Evolutionary conservation across 2,113 vertebrate species (phyloP), one percentile per base, ranked within the genome.

Genomic region (Lamprotornis superbus): DNA sequence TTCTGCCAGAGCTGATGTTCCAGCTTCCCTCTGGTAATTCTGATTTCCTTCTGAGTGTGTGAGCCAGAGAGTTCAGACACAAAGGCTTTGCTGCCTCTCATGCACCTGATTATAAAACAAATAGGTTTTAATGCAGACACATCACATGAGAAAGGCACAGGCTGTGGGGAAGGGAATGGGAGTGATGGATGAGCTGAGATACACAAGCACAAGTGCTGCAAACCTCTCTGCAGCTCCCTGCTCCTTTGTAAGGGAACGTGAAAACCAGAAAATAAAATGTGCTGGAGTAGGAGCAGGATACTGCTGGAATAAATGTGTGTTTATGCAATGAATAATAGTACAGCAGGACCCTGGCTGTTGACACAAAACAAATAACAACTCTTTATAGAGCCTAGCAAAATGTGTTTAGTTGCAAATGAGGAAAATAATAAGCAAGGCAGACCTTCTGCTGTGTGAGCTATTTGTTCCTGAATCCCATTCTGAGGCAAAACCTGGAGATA

Each of bases 371-470:
- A 90, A 81, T 81, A 88, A 64, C 60, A 83, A 19, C 63, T 53
- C 60, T 75, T 88, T 47, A 80, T 42, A 69, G 65, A 90, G 53
- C 59, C 65, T 81, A 52, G 56, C 33, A 46, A 92, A 86, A 71
- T 35, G 80, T 64, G 70, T 71, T 95, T 57, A 89, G 79, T 40
- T 56, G 47, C 37, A 95, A 83, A 95, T 76, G 77, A 85, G 76
- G 89, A 85, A 93, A 94, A 93, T 87, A 94, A 88, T 73, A 95
- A 96, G 80, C 68, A 67, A 88, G 50, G 47, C 90, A 94, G 60
- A 81, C 44, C 40, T 89, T 93, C 65, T 75, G 74, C 88, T 68
- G 33, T 3, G 16, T 1, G 12, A 93, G 67, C 42, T 70, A 18
- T 59, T 92, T 30, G 60, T 60, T 92, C 80, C 73, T 55, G 61